These are phyloP conservation scores for Myioborus miniatus DNA, from an alignment of 2,797 vertebrate genomes.

Conservation along the genomic window DNA sequence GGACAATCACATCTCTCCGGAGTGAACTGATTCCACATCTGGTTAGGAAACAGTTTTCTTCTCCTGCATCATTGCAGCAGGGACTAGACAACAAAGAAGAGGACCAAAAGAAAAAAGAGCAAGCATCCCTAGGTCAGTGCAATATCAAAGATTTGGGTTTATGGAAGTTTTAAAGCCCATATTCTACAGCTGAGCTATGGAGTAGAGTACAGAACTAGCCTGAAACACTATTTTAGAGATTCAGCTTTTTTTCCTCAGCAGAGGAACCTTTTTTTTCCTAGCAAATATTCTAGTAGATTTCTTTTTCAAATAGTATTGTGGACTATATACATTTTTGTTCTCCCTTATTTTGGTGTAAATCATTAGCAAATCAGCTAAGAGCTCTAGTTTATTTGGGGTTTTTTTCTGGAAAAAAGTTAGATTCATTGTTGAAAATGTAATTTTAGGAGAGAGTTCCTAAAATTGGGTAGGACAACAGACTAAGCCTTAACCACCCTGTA, in stretches of 20 bases:
- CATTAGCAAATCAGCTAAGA: not conserved
- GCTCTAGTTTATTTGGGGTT: not conserved
- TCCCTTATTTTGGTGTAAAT: not conserved
- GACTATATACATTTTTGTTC: not conserved
- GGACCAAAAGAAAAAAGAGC: conserved; percentile 83
- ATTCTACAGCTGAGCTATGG: not conserved
- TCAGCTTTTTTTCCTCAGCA: not conserved
- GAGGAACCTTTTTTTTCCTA: not conserved
- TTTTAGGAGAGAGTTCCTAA: not conserved
- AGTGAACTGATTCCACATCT: conserved; percentile 94
- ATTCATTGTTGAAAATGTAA: not conserved
- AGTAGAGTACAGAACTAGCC: not conserved
- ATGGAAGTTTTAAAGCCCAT: not conserved
- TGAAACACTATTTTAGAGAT: not conserved
- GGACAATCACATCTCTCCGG: conserved; percentile 91
- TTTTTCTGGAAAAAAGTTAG: not conserved
- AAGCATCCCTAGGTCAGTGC: conserved; percentile 79
- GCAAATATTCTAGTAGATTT: not conserved
- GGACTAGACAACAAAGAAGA: conserved; percentile 74
- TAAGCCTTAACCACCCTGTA: not conserved
- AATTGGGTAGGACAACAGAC: not conserved
- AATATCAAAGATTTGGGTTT: not conserved
- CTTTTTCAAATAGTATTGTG: not conserved
- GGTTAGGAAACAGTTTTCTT: conserved; percentile 93
- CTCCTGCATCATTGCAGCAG: conserved; percentile 70